Evolutionary conservation across 2,888 invertebrate genomes (phyloP), one percentile per base, ranked within the genome.

Genomic region (Pycnomerus fuliginosus): DNA sequence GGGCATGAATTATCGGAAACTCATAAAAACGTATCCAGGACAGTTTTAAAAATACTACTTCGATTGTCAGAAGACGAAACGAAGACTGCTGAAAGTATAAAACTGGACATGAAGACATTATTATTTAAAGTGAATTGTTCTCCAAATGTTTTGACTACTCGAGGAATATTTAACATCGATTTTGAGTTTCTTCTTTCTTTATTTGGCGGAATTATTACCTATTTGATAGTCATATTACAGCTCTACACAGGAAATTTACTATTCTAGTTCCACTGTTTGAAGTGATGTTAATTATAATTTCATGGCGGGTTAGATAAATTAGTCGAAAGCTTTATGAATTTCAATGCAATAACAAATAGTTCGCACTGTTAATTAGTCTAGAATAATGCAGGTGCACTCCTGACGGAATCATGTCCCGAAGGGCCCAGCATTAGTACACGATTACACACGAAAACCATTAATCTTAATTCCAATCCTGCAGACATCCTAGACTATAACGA

Each of bases 401-500:
- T n/a, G n/a, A n/a, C n/a, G n/a, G 30, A 43, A 43, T 43, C 36
- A 30, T 16, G 42, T 36, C 42, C 24, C 42, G 31, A 36, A 25
- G 42, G 42, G 36, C 29, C 20, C 29, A 32, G 11, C 32, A 38
- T 30, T 27, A 39, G 29, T 33, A 33, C 22, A n/a, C 17, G 31
- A 40, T 20, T 4, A 27, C 27, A 28, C 13, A 34, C 41, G 35
- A 43, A 35, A 43, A 43, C 36, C 42, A 43, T 43, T 43, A 43
- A 43, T 43, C 42, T 43, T 43, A 35, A 43, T 43, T 35, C n/a
- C 32, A 36, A 24, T 31, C 23, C 5, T 32, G 31, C 34, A 35
- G 33, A 43, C 36, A 36, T 43, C 27, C 35, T 16, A 23, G 16
- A 23, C 24, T 43, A 30, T 24, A 42, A 30, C 35, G 36, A 43